phyloP scores from a whole-genome alignment of 2,888 invertebrate genomes.

The Heteropelma amictum region DNA sequence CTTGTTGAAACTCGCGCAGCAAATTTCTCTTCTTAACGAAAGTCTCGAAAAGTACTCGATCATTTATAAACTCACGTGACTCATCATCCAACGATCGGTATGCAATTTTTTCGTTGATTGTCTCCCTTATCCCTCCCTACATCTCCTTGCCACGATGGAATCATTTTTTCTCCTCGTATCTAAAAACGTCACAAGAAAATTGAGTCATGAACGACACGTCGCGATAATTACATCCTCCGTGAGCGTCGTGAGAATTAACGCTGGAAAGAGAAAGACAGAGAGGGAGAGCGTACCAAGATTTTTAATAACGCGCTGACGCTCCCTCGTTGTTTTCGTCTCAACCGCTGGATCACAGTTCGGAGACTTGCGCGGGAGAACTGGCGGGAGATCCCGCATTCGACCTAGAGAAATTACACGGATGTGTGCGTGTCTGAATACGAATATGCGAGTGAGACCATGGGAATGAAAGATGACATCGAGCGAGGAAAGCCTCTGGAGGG shows the following conservation, averaged over 20 bases:
- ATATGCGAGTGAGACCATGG: not conserved
- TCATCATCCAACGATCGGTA: too few species aligned
- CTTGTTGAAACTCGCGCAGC: too few species aligned
- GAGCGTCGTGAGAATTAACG: not conserved
- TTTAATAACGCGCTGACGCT: not conserved
- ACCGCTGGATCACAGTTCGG: not conserved
- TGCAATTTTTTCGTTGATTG: not conserved
- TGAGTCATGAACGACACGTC: slow-evolving; percentile 6
- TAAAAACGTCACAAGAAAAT: slow-evolving; percentile 4
- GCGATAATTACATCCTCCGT: slow-evolving; percentile 25
- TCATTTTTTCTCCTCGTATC: not conserved
- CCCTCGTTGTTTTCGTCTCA: slow-evolving; percentile 7
- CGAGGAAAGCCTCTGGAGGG: slow-evolving; percentile 17
- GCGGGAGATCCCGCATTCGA: slow-evolving; percentile 43
- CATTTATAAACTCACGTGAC: too few species aligned
- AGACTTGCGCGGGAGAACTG: slow-evolving; percentile 53
- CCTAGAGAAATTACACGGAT: slow-evolving; percentile 4
- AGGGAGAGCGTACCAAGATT: too few species aligned
- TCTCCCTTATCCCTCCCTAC: not conserved
- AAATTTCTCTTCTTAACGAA: too few species aligned
- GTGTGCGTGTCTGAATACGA: slow-evolving; percentile 7
- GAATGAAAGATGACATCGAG: not conserved
- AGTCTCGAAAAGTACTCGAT: too few species aligned
- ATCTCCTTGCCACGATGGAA: not conserved
- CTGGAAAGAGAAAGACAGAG: not conserved